phyloP scores from a whole-genome alignment of 2,113 vertebrate species.

The Phalacrocorax brasilianus region DNA sequence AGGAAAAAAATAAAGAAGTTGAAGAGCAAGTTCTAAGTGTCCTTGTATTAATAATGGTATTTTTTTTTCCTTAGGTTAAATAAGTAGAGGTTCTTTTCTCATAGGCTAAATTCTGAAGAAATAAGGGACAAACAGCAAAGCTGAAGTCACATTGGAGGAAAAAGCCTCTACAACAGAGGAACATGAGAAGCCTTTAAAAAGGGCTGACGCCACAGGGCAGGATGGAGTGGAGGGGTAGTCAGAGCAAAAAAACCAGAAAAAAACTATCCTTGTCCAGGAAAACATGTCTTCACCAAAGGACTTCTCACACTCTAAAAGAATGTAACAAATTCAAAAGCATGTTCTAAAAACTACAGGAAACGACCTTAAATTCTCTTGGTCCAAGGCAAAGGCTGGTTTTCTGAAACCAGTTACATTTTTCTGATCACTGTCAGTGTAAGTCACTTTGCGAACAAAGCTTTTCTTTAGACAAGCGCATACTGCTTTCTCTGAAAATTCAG shows the following conservation, averaged over 20 bases:
- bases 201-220: neutral
- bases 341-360: neutral
- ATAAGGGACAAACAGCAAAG: neutral
- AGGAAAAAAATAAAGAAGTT: neutral
- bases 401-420: neutral
- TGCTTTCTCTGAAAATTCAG: neutral
- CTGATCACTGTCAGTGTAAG: neutral
- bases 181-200: neutral
- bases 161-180: neutral
- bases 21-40: neutral
- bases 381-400: neutral
- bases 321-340: neutral
- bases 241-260: neutral
- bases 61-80: neutral
- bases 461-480: neutral
- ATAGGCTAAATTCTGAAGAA: neutral
- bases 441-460: neutral
- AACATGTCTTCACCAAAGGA: neutral
- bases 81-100: neutral
- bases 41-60: neutral
- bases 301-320: neutral
- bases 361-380: neutral
- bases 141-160: neutral
- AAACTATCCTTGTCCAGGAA: neutral
- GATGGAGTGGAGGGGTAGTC: neutral